phyloP scores from a whole-genome alignment of 2,797 vertebrate species.

The Xenopus petersii region DNA sequence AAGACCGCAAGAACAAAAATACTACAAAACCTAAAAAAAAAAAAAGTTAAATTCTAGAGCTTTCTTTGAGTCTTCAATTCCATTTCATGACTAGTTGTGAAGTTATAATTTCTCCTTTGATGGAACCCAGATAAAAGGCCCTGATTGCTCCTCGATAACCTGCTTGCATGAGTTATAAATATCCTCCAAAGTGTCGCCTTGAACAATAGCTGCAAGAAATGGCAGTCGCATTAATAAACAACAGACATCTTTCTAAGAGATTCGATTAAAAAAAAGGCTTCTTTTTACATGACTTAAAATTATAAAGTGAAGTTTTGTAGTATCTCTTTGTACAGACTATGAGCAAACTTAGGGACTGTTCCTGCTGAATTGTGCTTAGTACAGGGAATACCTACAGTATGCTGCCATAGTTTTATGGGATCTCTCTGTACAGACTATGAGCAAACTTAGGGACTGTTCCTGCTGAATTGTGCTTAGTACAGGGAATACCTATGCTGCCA shows the following conservation, averaged over 20 bases:
- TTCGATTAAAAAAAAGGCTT: no score
- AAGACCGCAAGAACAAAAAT: slow-evolving; percentile 83
- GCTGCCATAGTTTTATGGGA: no score
- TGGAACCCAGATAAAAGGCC: slow-evolving; percentile 98
- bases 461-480: no score
- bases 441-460: no score
- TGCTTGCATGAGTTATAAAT: slow-evolving; percentile 98
- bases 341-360: no score
- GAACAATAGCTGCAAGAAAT: slow-evolving; percentile 83
- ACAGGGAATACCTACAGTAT: no score
- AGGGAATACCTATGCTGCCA: no score
- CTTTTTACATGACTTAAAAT: no score
- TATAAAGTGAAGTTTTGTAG: no score
- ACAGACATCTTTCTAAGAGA: not conserved
- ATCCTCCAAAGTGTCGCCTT: slow-evolving; percentile 96
- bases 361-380: no score
- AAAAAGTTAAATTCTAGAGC: slow-evolving; percentile 78
- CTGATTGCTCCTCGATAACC: slow-evolving; percentile 97
- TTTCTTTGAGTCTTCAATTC: slow-evolving; percentile 76
- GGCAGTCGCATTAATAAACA: not conserved
- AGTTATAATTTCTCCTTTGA: slow-evolving; percentile 98
- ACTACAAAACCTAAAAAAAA: slow-evolving; percentile 71
- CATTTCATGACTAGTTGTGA: slow-evolving; percentile 66
- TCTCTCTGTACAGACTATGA: no score
- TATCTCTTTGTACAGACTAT: no score